Conservation (phyloP, 2,113 vertebrate genomes). For the Chloebia gouldiae region DNA sequence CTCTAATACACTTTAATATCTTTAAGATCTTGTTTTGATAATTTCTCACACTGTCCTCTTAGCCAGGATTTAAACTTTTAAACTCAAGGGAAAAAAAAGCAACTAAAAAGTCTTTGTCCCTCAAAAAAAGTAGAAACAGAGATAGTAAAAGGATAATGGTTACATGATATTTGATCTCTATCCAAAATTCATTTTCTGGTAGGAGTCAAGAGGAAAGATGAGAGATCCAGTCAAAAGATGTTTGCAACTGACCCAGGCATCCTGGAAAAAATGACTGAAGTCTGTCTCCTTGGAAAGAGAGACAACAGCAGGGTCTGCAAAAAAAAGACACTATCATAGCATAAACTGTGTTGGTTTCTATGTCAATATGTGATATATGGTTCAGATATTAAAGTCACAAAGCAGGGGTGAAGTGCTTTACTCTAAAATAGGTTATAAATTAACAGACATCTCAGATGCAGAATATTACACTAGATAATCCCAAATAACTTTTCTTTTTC, state of each 20-base stretch:
- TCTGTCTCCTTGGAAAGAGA: background rate
- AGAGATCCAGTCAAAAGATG: background rate
- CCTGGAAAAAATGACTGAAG: background rate
- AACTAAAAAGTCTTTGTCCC: background rate
- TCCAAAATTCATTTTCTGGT: background rate
- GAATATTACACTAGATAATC: background rate
- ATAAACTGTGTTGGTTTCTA: background rate
- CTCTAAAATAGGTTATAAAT: background rate
- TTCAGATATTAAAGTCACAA: background rate
- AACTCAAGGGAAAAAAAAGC: background rate
- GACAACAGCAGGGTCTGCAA: background rate
- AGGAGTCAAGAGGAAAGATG: background rate
- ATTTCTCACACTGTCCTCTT: background rate
- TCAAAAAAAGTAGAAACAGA: background rate
- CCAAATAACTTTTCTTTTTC: background rate
- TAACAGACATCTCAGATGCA: background rate
- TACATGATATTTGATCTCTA: background rate
- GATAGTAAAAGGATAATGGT: background rate
- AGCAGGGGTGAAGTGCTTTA: background rate
- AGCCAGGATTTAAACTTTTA: background rate
- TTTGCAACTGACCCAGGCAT: background rate
- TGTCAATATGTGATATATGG: background rate
- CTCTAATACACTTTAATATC: background rate
- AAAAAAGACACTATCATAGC: background rate
- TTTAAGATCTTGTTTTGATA: background rate